A percentile compares a stretch with the other conserved stretches of the same genome.
Conservation (phyloP, 2,797 vertebrate genomes). For the Dryobates pubescens region DNA sequence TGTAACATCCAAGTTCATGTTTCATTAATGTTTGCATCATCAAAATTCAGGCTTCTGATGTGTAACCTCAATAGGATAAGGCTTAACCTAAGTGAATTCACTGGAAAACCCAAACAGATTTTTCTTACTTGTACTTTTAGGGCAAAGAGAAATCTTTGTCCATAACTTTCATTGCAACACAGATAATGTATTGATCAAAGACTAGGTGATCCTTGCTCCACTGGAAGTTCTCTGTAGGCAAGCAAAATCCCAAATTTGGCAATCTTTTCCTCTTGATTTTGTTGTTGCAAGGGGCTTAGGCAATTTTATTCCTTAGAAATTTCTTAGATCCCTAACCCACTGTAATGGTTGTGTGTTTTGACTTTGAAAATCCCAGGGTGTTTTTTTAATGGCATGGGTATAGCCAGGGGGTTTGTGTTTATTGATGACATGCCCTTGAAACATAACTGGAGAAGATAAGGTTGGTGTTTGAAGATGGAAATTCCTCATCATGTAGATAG, state of each 20-base stretch:
- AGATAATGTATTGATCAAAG: neutral
- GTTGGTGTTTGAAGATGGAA: neutral
- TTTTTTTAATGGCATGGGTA: neutral
- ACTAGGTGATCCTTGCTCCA: neutral
- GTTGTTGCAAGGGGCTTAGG: neutral
- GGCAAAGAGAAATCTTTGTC: neutral
- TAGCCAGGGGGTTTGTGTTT: neutral
- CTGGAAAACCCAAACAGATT: neutral
- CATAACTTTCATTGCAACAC: neutral
- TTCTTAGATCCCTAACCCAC: neutral
- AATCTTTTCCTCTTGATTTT: neutral
- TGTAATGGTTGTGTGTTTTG: neutral
- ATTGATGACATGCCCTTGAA: neutral
- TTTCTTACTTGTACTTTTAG: neutral
- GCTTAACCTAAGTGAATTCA: neutral
- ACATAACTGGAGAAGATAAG: neutral
- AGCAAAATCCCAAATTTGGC: neutral
- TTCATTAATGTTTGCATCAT: conserved; percentile 49
- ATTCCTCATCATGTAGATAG: neutral
- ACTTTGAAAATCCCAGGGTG: rapidly evolving
- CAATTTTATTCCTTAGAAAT: neutral
- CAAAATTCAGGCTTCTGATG: conserved; percentile 20
- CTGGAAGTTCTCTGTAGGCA: neutral
- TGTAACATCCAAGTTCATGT: conserved; percentile 23
- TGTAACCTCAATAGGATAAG: neutral